A percentile compares a stretch with the other conserved stretches of the same genome.
Conservation (phyloP, 2,113 vertebrate genomes). For the Hylia prasina region DNA sequence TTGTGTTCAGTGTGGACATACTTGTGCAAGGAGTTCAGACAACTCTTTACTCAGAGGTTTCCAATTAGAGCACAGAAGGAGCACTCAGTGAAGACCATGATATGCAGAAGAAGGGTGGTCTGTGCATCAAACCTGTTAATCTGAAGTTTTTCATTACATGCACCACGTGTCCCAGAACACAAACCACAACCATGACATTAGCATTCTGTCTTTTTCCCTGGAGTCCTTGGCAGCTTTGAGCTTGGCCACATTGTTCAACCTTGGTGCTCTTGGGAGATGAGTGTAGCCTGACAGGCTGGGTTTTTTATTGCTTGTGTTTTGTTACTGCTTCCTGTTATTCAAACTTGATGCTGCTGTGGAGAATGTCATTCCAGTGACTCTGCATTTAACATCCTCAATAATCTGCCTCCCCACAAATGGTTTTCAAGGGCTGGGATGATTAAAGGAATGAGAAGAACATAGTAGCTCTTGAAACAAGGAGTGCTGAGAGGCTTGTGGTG, state of each 20-base stretch:
- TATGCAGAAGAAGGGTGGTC: not conserved
- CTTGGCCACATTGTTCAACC: not conserved
- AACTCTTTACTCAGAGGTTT: not conserved
- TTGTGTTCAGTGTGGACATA: not conserved
- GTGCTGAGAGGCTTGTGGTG: not conserved
- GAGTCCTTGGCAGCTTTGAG: not conserved
- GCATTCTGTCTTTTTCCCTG: not conserved
- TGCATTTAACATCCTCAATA: not conserved
- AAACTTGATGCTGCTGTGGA: not conserved
- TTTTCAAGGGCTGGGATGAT: not conserved
- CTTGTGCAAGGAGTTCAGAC: not conserved
- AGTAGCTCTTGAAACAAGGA: not conserved
- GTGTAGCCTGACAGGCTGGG: not conserved
- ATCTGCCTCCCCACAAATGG: not conserved
- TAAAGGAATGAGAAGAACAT: not conserved
- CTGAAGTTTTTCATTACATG: not conserved
- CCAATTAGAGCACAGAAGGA: not conserved
- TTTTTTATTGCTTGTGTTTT: not conserved
- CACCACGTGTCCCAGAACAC: not conserved
- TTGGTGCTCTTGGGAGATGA: not conserved
- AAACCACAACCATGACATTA: not conserved
- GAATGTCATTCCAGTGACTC: not conserved
- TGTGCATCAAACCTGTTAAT: not conserved
- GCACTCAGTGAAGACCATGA: not conserved
- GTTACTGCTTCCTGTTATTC: not conserved